These are phyloP conservation scores for Tillus elongatus DNA, from an alignment of 2,888 invertebrate genomes.

Conservation along the genomic window DNA sequence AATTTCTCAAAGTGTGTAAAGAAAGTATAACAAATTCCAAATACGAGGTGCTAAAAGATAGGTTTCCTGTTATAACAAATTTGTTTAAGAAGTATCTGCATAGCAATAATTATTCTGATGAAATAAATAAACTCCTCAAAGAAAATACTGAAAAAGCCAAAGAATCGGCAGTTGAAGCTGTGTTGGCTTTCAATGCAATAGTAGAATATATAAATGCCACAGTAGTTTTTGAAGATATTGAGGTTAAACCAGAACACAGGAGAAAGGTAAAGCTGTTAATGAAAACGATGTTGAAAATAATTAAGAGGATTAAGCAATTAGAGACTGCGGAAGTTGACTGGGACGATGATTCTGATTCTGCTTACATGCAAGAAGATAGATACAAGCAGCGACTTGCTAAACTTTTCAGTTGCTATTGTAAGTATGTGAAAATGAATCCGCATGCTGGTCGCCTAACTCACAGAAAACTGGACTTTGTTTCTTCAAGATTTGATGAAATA, in stretches of 20 bases:
- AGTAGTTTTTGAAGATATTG: slow-evolving; percentile 19
- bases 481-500: slow-evolving; percentile 28
- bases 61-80: no score
- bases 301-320: slow-evolving; percentile 56
- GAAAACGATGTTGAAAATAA: slow-evolving; percentile 53
- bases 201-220: slow-evolving; percentile 19
- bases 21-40: no score
- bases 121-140: not conserved
- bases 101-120: no score
- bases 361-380: slow-evolving; percentile 57
- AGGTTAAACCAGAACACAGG: slow-evolving; percentile 19
- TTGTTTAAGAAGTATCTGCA: no score
- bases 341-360: slow-evolving; percentile 60
- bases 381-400: slow-evolving; percentile 25
- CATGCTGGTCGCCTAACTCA: slow-evolving; percentile 26
- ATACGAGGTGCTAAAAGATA: no score
- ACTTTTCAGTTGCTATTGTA: slow-evolving; percentile 29
- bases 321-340: slow-evolving; percentile 64
- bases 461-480: slow-evolving; percentile 26
- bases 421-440: slow-evolving; percentile 30
- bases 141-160: not conserved
- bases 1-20: no score
- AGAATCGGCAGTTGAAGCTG: not conserved
- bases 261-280: slow-evolving; percentile 35
- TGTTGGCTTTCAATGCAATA: not conserved